Evolutionary conservation across 2,888 invertebrate species (phyloP), one percentile per base, ranked within the genome.

Genomic region (Ornithoptera priamus): DNA sequence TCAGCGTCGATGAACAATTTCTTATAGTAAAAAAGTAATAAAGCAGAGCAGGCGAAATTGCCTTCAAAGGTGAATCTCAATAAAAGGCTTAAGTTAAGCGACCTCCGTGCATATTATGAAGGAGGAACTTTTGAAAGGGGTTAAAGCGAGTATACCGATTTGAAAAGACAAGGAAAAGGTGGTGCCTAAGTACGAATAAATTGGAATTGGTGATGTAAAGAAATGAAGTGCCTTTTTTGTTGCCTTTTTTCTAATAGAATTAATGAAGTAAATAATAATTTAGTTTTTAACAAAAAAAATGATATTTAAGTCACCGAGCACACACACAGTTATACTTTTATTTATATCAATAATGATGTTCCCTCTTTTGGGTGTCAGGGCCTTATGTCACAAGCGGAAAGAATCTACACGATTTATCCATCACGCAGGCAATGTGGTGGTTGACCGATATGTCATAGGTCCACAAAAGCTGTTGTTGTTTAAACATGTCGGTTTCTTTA

Each of bases 121-220:
- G 78, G 75, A 68, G 74, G 78, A 86, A 89, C 82, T 88, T 90
- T 85, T 85, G 84, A 88, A 89, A 89, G 89, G 88, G 90, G 88
- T 87, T 85, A 82, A 81, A 85, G 82, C 79, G 80, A 79, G 82
- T 80, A 86, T 84, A 85, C 84, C 85, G 86, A 86, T 86, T 86
- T 83, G 81, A 80, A 81, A 80, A 86, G 85, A 92, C 79, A 78
- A 67, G 76, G 76, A 79, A 79, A 87, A 89, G 90, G 89, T 89
- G 89, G 90, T 83, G 80, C 88, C 83, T 83, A 77, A 77, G 80
- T 78, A 75, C 76, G 78, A 85, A 85, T 85, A 87, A 84, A 85
- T 86, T 84, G 83, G 80, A 85, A 85, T 84, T 75, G 71, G 73
- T 70, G 74, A 75, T 71, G 63, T 74, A 72, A 73, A 75, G 74